A percentile compares a stretch with the other conserved stretches of the same genome.
phyloP scores from a whole-genome alignment of 2,797 vertebrate species.

The Galago senegalensis region DNA sequence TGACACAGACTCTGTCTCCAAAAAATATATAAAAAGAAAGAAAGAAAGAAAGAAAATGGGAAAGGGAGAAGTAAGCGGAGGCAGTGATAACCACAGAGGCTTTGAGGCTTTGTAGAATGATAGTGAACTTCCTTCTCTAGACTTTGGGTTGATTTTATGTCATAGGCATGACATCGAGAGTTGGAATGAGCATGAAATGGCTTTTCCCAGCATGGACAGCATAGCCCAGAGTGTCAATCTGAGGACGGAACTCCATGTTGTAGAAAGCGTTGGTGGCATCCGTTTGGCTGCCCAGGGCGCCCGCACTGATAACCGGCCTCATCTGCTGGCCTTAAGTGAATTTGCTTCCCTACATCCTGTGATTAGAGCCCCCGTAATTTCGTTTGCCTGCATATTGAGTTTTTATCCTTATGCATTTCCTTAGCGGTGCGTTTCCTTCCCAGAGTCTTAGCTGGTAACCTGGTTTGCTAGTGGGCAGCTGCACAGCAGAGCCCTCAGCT shows the following conservation, averaged over 20 bases:
- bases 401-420: slow-evolving; percentile 70
- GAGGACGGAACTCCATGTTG: background rate
- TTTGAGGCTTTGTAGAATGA: background rate
- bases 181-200: background rate
- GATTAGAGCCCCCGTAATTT: slow-evolving; percentile 69
- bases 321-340: slow-evolving; percentile 69
- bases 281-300: background rate
- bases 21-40: no score
- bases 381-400: slow-evolving; percentile 75
- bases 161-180: background rate
- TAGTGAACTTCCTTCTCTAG: accelerated
- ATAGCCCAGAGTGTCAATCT: background rate
- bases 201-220: background rate
- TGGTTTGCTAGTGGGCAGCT: slow-evolving; percentile 47
- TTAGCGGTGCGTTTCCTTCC: slow-evolving; percentile 72
- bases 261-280: background rate
- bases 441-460: slow-evolving; percentile 69
- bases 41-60: no score
- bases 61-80: background rate
- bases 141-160: background rate
- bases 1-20: no score
- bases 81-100: background rate
- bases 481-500: background rate
- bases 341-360: slow-evolving; percentile 78
- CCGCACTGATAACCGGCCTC: background rate